Evolutionary conservation across 2,797 vertebrate genomes (phyloP).

Genomic region (Graptemys geographica): DNA sequence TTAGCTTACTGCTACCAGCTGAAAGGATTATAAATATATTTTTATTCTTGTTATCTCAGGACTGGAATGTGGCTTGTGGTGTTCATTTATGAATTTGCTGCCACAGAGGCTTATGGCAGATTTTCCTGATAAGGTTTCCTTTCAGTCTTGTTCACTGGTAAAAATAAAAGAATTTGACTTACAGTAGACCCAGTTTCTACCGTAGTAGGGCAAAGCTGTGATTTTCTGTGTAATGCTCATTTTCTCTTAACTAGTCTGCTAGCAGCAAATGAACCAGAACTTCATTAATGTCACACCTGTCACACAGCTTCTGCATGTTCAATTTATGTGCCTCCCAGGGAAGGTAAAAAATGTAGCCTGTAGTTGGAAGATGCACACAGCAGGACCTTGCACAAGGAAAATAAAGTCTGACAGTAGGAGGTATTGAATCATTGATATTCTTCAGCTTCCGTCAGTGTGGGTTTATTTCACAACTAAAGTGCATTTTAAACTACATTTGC

Average conservation of each 20-base stretch:
- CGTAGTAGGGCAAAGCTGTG: not conserved
- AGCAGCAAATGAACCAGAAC: slow-evolving; percentile 29
- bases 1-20: not conserved
- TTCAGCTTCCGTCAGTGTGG: slow-evolving; percentile 29
- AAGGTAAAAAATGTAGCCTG: slow-evolving; percentile 2
- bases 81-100: not conserved
- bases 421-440: not conserved
- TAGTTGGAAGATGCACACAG: not conserved
- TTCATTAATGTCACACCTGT: slow-evolving; percentile 13
- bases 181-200: not conserved
- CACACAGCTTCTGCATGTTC: not conserved
- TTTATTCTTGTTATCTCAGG: not conserved
- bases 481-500: slow-evolving; percentile 21
- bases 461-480: not conserved
- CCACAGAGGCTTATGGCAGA: not conserved
- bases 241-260: not conserved
- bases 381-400: slow-evolving; percentile 25
- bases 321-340: slow-evolving; percentile 6
- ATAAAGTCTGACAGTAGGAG: slow-evolving; percentile 24
- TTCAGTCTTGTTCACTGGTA: not conserved
- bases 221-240: not conserved
- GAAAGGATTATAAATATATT: not conserved
- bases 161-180: slow-evolving; percentile 16
- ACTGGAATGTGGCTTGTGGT: not conserved
- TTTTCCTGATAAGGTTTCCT: not conserved